Base-by-base conservation (phyloP, 2,113 vertebrate genomes). In the Eonycteris spelaea region DNA sequence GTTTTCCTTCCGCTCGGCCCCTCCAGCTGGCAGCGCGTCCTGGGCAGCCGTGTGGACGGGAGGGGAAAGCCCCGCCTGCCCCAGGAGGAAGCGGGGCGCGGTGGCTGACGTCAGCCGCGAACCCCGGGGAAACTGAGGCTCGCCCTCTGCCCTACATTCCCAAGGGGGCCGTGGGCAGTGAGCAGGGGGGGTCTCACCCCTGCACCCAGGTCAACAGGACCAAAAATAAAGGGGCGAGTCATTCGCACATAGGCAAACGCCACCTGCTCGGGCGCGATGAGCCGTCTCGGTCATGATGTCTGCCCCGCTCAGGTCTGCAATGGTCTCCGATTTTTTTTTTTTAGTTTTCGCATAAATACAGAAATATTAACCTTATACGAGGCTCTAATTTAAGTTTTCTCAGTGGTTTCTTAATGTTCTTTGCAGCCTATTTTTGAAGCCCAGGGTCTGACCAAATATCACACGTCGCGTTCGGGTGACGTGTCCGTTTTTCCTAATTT, bases 131-230 rank as follows among this genome's bases (percentile, higher is more conserved):
- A 40, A 30, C 3, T 4, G 38, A 75, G 51, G 40, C n/a, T 9
- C 3, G 0, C 5, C 43, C 2, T 21, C 2, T 30, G 0, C 24
- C 40, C 30, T 10, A 12, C 18, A 1, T 1, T 18, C 51, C 40
- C 2, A 10, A 43, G 68, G 61, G 68, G 55, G 30, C 11, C 2
- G 26, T 6, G 35, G 67, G 75, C 14, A 33, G 11, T 21, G 26
- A 63, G 5, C 30, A 35, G 74, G 0, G 2, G 10, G 45, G 10
- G 9, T 45, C 45, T 2, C 45, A 45, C 45, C 45, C 9, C 45
- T 3, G 48, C 13, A 51, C 48, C 48, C 48, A 14, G 48, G 48
- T 11, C 9, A 5, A 48, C 0, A 10, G 45, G 43, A 1, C 35
- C 78, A 14, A 38, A 89, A 91, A 80, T 88, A 87, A 59, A 65